Evolutionary conservation across 2,888 invertebrate species (phyloP), one percentile per base, ranked within the genome.

Genomic region (Leucozona laternaria): DNA sequence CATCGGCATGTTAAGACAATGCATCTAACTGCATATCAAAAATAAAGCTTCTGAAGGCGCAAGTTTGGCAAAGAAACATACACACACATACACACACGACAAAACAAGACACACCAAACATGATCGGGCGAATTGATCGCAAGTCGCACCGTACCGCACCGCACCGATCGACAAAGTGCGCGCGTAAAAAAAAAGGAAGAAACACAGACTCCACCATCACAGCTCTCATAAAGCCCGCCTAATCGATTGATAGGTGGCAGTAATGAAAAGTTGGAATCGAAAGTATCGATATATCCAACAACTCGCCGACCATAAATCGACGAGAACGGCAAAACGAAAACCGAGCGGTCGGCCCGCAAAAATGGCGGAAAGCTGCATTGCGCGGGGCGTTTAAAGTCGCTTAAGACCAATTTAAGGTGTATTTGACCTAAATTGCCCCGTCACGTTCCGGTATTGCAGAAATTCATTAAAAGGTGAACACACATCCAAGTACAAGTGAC

Each of bases 381-480:
- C 17, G 73, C 45, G 73, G 57, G 64, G 79, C 76, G 50, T 71
- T 50, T 55, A 79, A 53, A 84, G 79, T 80, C 80, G 84, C 80
- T 85, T 79, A 88, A 86, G 78, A 86, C 80, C 76, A 77, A 81
- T 83, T 88, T 88, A 88, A 89, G 88, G 89, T 89, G 89, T 89
- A 89, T 89, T 89, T 89, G 89, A 89, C 89, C 89, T 78, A 89
- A 89, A 89, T 89, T 89, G 88, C 83, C 76, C 78, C 88, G 89
- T 89, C 89, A 89, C 89, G 89, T 89, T 89, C 89, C 89, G 89
- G 89, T 89, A 88, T 88, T 89, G 88, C 88, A 88, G 88, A 89
- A 88, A 88, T 88, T 88, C 86, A 88, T 88, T 88, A 84, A 81
- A 88, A 88, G 88, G 82, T 85, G 88, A 88, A 86, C 85, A 86